Conservation (phyloP, 2,888 invertebrate genomes). For the Caradrina kadenii region DNA sequence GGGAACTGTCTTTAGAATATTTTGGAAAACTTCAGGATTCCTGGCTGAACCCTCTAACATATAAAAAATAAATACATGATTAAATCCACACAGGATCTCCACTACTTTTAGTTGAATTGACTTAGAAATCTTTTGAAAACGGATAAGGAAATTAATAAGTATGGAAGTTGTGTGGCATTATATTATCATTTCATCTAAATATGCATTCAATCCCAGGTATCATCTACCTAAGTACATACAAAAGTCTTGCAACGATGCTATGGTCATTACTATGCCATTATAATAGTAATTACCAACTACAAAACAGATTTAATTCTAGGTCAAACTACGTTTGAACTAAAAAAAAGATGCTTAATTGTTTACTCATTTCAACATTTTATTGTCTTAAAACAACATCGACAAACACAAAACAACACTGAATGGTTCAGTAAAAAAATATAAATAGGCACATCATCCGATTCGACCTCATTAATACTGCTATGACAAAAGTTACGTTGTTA, state of each 20-base stretch:
- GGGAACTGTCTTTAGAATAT: not conserved
- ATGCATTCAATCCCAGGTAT: not conserved
- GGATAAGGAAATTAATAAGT: not conserved
- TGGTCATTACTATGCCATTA: constrained; percentile 35
- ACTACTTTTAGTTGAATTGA: not conserved
- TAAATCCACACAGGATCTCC: not conserved
- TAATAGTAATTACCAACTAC: not conserved
- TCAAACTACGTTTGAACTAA: not conserved
- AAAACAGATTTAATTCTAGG: constrained; percentile 10
- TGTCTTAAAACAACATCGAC: not conserved
- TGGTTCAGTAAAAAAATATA: constrained; percentile 33
- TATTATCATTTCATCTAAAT: not conserved
- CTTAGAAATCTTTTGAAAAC: not conserved
- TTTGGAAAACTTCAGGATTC: not conserved
- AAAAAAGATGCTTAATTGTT: not conserved
- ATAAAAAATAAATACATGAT: no score
- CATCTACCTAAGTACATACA: not conserved
- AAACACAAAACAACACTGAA: constrained; percentile 35
- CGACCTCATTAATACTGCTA: constrained; percentile 66
- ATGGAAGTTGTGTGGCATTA: not conserved
- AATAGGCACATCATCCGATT: constrained; percentile 41
- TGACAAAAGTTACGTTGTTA: constrained; percentile 11
- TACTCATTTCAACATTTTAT: constrained; percentile 30
- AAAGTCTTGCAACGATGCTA: not conserved
- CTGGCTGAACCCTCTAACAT: not conserved